Percentiles rank a stretch among this genome's conserved stretches.
Evolutionary conservation across 2,113 vertebrate species (phyloP).

Genomic region (Cardinalis cardinalis): DNA sequence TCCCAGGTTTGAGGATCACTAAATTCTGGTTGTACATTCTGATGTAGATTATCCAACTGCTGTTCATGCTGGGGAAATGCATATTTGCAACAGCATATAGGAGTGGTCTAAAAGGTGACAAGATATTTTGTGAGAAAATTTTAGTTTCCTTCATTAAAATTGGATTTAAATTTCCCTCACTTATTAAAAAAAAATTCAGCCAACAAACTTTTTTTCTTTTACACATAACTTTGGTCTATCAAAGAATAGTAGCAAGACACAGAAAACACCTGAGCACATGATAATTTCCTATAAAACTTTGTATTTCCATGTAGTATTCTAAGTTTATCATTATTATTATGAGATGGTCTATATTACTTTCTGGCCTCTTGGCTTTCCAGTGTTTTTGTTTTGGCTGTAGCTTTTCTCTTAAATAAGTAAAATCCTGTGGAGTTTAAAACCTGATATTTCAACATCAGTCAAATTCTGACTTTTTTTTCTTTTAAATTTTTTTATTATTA

Average conservation of each 20-base stretch:
- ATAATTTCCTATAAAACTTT: background rate
- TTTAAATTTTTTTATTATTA: no score
- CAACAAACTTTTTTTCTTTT: background rate
- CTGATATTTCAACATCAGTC: background rate
- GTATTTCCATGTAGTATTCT: background rate
- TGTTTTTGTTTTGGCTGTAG: background rate
- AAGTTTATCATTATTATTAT: background rate
- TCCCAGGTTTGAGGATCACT: background rate
- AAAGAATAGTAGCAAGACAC: background rate
- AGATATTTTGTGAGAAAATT: background rate
- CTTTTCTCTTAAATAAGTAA: background rate
- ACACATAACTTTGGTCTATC: background rate
- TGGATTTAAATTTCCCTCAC: background rate
- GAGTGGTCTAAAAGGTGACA: background rate
- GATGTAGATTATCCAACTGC: background rate
- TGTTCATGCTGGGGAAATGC: background rate
- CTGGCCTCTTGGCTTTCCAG: background rate
- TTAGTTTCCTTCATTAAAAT: background rate
- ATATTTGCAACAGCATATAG: background rate
- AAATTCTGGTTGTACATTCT: background rate
- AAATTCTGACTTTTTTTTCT: background rate
- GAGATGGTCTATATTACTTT: background rate
- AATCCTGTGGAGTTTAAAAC: background rate
- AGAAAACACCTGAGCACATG: rapidly evolving
- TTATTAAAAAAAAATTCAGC: background rate